Evolutionary conservation across 2,113 vertebrate genomes (phyloP).

Genomic region (Anhinga anhinga): DNA sequence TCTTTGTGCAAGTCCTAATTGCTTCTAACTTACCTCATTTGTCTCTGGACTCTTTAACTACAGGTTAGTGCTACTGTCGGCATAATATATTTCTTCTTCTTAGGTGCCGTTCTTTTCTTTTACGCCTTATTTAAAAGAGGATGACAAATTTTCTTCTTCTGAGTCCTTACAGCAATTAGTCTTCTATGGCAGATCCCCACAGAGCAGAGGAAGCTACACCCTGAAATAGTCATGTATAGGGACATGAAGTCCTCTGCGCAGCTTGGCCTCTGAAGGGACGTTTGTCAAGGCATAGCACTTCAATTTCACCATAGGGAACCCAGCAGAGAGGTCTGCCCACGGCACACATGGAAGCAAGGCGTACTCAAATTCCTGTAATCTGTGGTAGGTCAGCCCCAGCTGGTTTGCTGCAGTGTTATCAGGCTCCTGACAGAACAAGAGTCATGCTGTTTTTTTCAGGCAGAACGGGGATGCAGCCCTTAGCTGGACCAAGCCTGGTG

Average conservation of each 20-base stretch:
- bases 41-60: not conserved
- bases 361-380: not conserved
- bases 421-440: not conserved
- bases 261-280: constrained; percentile 4
- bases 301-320: not conserved
- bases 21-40: not conserved
- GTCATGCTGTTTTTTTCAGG: not conserved
- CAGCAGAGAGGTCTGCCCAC: not conserved
- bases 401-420: not conserved
- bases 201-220: constrained; percentile 20
- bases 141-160: not conserved
- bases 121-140: not conserved
- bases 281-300: not conserved
- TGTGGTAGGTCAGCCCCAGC: not conserved
- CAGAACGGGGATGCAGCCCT: not conserved
- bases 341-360: not conserved
- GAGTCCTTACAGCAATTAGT: not conserved
- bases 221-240: constrained; percentile 2
- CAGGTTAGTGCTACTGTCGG: not conserved
- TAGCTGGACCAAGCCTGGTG: not conserved
- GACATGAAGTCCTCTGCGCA: not conserved
- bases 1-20: not conserved
- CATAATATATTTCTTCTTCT: not conserved
- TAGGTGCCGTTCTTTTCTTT: not conserved
- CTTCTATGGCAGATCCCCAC: not conserved